Base-by-base conservation (phyloP, 2,113 vertebrate species). In the Corythoichthys haematopterus region DNA sequence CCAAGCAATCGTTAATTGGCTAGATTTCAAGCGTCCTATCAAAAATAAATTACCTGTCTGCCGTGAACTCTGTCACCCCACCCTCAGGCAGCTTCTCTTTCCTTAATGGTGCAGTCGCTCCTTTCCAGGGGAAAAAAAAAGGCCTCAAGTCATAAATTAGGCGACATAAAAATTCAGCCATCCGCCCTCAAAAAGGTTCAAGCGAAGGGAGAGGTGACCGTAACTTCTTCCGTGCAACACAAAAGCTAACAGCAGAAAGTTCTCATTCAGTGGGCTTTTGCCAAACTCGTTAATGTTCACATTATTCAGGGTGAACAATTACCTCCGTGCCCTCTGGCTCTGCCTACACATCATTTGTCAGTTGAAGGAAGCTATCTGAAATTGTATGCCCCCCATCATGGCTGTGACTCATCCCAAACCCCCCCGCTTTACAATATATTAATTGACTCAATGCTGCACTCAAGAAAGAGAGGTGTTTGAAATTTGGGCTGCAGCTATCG, bases 281-380 rank as follows among this genome's bases (percentile, higher is more conserved):
- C 57, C 57, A 40, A 59, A 59, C 57, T 59, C 57, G 14, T 59
- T 59, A 40, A 59, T n/a, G 57, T 59, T 40, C 15, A 60, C 58
- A 43, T 43, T 43, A 60, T 60, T 43, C 58, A 62, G 60, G 7
- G 60, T 62, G 40, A 62, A 46, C 60, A 62, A 45, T 46, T 45
- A 62, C 59, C 59, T 62, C 59, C 59, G 10, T 62, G 59, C 40
- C 59, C 59, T 62, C n/a, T 46, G 59, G 59, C 59, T 62, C 59
- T 62, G 40, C n/a, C 40, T 16, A 13, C 40, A 33, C 43, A 3
- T 62, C 60, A 14, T 62, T 62, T 62, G 28, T 62, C 60, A 62
- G 43, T 33, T 28, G 20, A 20, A 46, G 43, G 40, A 14, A 11
- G 60, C 60, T 12, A 57, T 36, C 55, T 15, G 35, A 62, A 47